phyloP scores from a whole-genome alignment of 1,140 invertebrate genomes.

The Ceratosolen fusciceps region DNA sequence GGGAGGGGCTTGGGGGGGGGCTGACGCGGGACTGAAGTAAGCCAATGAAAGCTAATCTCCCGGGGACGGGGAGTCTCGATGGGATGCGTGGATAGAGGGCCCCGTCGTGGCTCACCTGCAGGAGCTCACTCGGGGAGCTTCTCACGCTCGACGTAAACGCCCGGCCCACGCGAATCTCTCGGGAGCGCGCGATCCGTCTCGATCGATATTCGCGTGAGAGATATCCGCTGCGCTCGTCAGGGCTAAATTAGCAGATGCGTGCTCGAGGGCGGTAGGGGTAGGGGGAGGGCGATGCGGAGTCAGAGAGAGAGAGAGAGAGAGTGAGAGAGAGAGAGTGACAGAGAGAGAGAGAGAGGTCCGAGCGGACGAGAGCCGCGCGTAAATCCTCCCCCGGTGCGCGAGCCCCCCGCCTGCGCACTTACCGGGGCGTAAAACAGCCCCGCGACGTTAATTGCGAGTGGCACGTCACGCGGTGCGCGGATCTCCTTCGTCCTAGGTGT shows the following conservation, averaged over 20 bases:
- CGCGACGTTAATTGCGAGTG: constrained; percentile 3
- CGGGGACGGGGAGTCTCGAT: not conserved
- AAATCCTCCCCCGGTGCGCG: constrained; percentile 1
- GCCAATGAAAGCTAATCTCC: constrained; percentile 15
- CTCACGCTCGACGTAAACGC: constrained; percentile 42
- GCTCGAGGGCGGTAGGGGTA: not conserved
- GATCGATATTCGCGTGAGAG: not conserved
- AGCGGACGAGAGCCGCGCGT: not conserved
- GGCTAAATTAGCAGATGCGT: constrained; percentile 42
- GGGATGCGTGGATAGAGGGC: too few relatives aligned
- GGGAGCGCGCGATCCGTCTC: not conserved
- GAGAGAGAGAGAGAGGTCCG: not conserved
- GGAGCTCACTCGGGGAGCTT: constrained; percentile 13
- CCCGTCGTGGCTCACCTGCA: not conserved
- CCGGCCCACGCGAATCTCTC: constrained; percentile 31
- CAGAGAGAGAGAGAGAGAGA: too few relatives aligned
- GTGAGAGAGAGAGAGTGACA: too few relatives aligned
- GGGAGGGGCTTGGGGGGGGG: too few relatives aligned
- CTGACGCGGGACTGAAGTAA: too few relatives aligned
- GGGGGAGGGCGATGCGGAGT: not conserved
- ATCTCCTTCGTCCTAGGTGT: constrained; percentile 4
- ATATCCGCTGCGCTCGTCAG: not conserved
- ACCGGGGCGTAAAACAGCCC: not conserved
- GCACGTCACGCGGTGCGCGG: constrained; percentile 4
- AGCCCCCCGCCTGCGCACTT: not conserved